Evolutionary conservation across 1,140 invertebrate species (phyloP), one percentile per base, ranked within the genome.

Genomic region (Atta colombica): DNA sequence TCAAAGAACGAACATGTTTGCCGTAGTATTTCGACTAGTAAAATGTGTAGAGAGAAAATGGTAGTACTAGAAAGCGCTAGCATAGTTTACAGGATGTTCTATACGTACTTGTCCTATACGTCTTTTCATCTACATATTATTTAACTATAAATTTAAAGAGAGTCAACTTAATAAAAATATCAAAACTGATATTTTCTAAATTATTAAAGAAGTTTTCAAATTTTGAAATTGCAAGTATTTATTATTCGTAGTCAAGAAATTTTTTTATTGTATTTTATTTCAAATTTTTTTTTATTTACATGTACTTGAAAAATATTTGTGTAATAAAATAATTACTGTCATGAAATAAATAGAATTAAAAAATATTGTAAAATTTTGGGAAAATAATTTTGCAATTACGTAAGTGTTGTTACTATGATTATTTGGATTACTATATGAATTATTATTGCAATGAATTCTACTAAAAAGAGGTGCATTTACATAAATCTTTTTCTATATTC

Each of bases 1-100:
- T 74, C 69, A 75, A 61, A 61, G 80, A 61, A 55, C 69, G 18
- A 14, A 25, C 69, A 65, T 55, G 18, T 74, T 39, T 51, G 55
- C 80, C 80, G 80, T 84, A 84, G 80, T 84, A 84, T 84, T 84
- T 75, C 55, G 80, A 74, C 55, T 31, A 25, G 69, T 35, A 61
- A 16, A 61, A 55, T 82, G 35, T 72, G 69, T 31, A 18, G 80
- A 51, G 69, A 61, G 78, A 60, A 82, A 74, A 55, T 25, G 66
- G 31, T 51, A n/a, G n/a, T 35, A 4, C 28, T n/a, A 51, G 69
- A 51, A 61, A 75, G 25, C 39, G 21, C 7, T 18, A 53, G 39
- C 25, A 12, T 21, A 21, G 12, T 35, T 16, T 51, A 49, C 14
- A 31, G 55, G 12, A 18, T 60, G 21, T 81, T 1, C 21, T 21